Evolutionary conservation across 2,888 invertebrate species (phyloP).

Genomic region (Drosophila austrosaltans): DNA sequence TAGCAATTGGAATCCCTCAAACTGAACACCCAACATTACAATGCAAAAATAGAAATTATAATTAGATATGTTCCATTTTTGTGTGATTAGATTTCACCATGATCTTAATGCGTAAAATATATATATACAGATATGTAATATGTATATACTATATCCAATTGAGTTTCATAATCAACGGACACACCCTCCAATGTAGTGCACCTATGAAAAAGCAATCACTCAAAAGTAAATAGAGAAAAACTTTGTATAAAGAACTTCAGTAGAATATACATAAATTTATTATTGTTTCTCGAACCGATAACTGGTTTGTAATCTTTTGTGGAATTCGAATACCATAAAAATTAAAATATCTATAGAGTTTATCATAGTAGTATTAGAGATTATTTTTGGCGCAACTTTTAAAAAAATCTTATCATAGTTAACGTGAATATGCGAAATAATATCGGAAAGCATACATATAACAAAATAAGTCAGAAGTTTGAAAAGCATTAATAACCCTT

Average conservation of each 20-base stretch:
- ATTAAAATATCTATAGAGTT: not conserved
- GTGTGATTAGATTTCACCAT: conserved; percentile 45
- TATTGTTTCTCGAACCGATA: not conserved
- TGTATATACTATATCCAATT: not conserved
- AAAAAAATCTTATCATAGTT: not conserved
- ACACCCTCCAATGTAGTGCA: not conserved
- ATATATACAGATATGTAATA: not conserved
- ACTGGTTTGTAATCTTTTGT: too few relatives aligned
- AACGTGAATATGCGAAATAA: not conserved
- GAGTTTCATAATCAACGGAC: conserved; percentile 9
- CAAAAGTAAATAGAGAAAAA: not conserved
- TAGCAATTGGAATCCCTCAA: conserved; percentile 3
- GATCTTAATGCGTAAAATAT: not conserved
- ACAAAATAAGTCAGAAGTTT: too few relatives aligned
- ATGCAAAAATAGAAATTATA: conserved; percentile 49
- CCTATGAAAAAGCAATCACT: not conserved
- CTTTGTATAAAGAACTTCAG: not conserved
- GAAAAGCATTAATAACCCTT: too few relatives aligned
- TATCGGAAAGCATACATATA: not conserved
- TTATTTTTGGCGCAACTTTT: not conserved
- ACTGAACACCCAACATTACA: conserved; percentile 13
- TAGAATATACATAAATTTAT: not conserved
- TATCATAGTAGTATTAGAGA: not conserved
- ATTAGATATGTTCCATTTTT: conserved; percentile 38
- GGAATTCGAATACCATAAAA: too few relatives aligned